Evolutionary conservation across 2,888 invertebrate species (phyloP).

Genomic region (Iselma pallidipennis): DNA sequence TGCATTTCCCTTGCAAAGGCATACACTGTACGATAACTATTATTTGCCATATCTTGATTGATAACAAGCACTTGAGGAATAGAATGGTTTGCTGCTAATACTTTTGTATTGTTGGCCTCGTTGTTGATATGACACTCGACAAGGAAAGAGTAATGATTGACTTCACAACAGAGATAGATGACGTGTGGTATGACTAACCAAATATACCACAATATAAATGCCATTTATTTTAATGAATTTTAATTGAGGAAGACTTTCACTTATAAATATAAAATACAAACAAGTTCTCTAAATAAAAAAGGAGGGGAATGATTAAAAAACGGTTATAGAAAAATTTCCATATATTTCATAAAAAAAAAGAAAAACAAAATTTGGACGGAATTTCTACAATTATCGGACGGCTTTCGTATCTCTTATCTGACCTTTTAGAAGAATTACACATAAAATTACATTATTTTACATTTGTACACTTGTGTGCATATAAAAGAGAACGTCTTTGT

Average conservation of each 20-base stretch:
- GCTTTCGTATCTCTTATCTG: background rate
- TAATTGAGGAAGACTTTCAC: conserved; percentile 17
- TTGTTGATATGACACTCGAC: conserved; percentile 11
- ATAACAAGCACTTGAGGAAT: conserved; percentile 22
- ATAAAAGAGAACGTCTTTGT: too few relatives aligned
- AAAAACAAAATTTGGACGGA: conserved; percentile 14
- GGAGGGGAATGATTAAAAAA: conserved; percentile 1
- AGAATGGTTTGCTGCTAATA: conserved; percentile 10
- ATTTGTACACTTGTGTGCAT: too few relatives aligned
- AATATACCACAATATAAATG: conserved; percentile 5
- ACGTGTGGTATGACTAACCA: conserved; percentile 17
- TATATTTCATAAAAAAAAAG: conserved; percentile 1
- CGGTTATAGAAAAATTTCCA: background rate
- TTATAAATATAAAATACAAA: conserved; percentile 2
- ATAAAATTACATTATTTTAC: too few relatives aligned
- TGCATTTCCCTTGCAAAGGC: conserved; percentile 80
- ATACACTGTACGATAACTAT: conserved; percentile 65
- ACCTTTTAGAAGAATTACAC: background rate
- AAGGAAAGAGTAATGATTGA: conserved; percentile 2
- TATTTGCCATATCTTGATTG: conserved; percentile 41
- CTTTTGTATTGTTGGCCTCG: conserved; percentile 4
- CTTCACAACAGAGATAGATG: background rate
- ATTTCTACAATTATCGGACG: background rate
- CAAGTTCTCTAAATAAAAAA: conserved; percentile 3
- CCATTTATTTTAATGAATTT: conserved; percentile 16